phyloP scores from a whole-genome alignment of 2,888 invertebrate genomes.

The Hipparchia sbordonii region DNA sequence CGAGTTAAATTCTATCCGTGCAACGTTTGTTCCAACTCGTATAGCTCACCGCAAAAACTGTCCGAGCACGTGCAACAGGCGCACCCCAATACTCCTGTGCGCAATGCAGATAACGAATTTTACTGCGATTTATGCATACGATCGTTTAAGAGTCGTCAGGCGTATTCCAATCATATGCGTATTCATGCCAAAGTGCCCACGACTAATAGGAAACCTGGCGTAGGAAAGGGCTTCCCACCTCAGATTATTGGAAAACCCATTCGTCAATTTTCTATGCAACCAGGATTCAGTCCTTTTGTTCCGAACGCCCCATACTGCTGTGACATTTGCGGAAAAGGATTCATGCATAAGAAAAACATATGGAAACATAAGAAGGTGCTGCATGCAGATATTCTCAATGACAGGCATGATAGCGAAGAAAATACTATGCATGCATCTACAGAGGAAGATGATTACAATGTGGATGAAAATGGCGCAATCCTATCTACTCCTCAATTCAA shows the following conservation, averaged over 20 bases:
- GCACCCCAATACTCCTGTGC: constrained; percentile 68
- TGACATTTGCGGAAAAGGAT: constrained; percentile 85
- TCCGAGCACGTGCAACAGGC: constrained; percentile 80
- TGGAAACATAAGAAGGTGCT: constrained; percentile 82
- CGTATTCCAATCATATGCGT: constrained; percentile 81
- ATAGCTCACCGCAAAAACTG: constrained; percentile 84
- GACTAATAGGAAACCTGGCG: constrained; percentile 72
- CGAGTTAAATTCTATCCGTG: constrained; percentile 86
- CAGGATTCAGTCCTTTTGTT: constrained; percentile 65
- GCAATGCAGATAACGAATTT: constrained; percentile 63
- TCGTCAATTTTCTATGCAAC: constrained; percentile 65
- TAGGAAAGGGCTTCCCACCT: constrained; percentile 66
- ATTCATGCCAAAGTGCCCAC: constrained; percentile 80
- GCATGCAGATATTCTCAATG: constrained; percentile 73
- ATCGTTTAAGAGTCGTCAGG: constrained; percentile 82
- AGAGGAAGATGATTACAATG: constrained; percentile 75
- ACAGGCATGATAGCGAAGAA: constrained; percentile 76
- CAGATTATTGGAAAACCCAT: constrained; percentile 75
- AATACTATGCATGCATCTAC: constrained; percentile 79
- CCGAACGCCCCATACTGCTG: constrained; percentile 82
- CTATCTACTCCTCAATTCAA: constrained; percentile 78
- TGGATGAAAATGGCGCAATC: constrained; percentile 71
- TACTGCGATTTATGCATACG: constrained; percentile 84
- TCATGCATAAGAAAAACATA: constrained; percentile 81
- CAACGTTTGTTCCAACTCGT: constrained; percentile 82